Evolutionary conservation across 2,888 invertebrate genomes (phyloP), one percentile per base, ranked within the genome.

Genomic region (Platerodrilus igneus): DNA sequence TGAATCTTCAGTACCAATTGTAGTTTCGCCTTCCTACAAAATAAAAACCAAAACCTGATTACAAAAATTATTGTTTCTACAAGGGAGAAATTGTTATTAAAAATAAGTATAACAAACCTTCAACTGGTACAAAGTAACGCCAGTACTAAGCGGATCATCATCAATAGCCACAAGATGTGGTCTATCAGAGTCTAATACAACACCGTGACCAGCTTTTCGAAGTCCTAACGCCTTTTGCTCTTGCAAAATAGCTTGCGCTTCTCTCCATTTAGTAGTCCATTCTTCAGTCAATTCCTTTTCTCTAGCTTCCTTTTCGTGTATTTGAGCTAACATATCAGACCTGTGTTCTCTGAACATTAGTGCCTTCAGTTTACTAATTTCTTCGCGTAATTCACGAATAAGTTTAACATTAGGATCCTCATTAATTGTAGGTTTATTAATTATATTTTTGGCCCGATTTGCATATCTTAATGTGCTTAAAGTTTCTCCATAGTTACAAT

Each of bases 241-340:
- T 61, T 89, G 83, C 19, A 90, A 69, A 53, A 91, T 91, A 53
- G 84, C 83, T 62, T 91, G 90, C 0, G 91, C 89, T 60, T 88
- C 88, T 31, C 87, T 77, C 93, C 93, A 93, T 63, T 92, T 92
- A 63, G 91, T 89, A 7, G 88, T 83, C 92, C 92, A 93, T 60
- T 89, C 87, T 68, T 91, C 90, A 0, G 91, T 92, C 41, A 93
- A 55, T 48, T 66, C 65, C 66, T 83, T 90, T 70, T 90, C 90
- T 61, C 89, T 86, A 0, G 90, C 91, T 66, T 93, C 91, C 61
- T 90, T 93, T 60, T 89, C 83, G 54, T 90, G 88, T 3, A 93
- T 76, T 51, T 87, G 86, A 19, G 88, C 90, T 35, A 92, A 69
- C 47, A 90, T 81, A 11, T 77, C 76, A 0, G 81, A 51, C 18